Conservation (phyloP, 2,797 vertebrate genomes). For the Sebastes ruberrimus region DNA sequence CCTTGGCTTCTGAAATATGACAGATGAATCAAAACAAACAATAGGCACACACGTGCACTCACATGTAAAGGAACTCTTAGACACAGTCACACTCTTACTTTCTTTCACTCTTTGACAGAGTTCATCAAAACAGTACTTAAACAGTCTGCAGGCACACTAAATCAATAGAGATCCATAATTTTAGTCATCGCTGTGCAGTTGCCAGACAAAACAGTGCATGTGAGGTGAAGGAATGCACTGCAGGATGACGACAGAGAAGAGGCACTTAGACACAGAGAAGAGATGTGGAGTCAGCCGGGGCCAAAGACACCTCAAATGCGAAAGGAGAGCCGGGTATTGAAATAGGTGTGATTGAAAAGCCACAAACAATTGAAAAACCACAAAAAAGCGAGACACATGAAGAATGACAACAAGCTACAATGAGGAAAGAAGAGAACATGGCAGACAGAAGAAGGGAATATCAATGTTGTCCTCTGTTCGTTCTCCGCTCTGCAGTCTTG, state of each 20-base stretch:
- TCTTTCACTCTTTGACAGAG: background rate
- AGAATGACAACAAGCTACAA: conserved; percentile 34
- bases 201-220: conserved; percentile 10
- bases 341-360: conserved; percentile 32
- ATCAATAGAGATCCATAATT: conserved; percentile 4
- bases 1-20: conserved; percentile 10
- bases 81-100: background rate
- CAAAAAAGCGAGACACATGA: conserved; percentile 14
- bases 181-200: background rate
- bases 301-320: background rate
- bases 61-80: background rate
- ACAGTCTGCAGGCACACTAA: background rate
- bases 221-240: background rate
- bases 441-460: conserved; percentile 19
- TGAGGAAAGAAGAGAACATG: conserved; percentile 7
- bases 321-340: conserved; percentile 4
- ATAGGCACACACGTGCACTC: background rate
- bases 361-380: conserved; percentile 18
- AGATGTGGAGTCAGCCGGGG: conserved; percentile 3
- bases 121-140: conserved; percentile 18
- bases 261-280: background rate
- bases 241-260: conserved; percentile 1
- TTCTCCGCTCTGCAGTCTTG: conserved; percentile 11
- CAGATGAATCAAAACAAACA: conserved; percentile 17
- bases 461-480: conserved; percentile 28